phyloP scores from a whole-genome alignment of 2,888 invertebrate genomes.

The Dicranocentrus wangi region DNA sequence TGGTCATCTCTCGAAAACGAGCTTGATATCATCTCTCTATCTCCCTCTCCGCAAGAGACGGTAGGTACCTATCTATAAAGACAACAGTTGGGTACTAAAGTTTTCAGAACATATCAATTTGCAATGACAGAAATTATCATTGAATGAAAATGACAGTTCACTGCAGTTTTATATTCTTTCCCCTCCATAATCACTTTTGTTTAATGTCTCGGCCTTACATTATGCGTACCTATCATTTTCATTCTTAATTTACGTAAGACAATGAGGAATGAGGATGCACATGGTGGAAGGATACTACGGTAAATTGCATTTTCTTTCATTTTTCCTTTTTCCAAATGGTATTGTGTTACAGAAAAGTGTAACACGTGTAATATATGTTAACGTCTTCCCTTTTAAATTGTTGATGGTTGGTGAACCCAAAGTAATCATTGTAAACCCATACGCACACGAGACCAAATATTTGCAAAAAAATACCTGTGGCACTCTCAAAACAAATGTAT shows the following conservation, averaged over 20 bases:
- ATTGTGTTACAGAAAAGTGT: conserved; percentile 44
- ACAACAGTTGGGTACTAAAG: conserved; percentile 12
- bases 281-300: conserved; percentile 36
- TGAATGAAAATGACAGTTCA: conserved; percentile 56
- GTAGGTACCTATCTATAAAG: not conserved
- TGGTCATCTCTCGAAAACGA: conserved; percentile 41
- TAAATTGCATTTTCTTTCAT: conserved; percentile 41
- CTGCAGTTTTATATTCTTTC: conserved; percentile 9
- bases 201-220: not conserved
- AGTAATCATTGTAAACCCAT: not conserved
- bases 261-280: conserved; percentile 33
- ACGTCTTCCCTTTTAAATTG: conserved; percentile 22
- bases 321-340: too few species aligned
- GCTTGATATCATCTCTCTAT: conserved; percentile 39
- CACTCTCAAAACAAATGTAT: too few species aligned
- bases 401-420: conserved; percentile 12
- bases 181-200: not conserved
- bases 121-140: conserved; percentile 52
- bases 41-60: not conserved
- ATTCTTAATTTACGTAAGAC: conserved; percentile 33
- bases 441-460: conserved; percentile 2
- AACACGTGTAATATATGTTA: not conserved
- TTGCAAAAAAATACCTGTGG: conserved; percentile 32
- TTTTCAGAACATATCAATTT: conserved; percentile 45
- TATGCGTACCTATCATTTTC: conserved; percentile 15